These are phyloP conservation scores for Cettia cetti DNA, from an alignment of 2,113 vertebrate genomes.

Conservation along the genomic window DNA sequence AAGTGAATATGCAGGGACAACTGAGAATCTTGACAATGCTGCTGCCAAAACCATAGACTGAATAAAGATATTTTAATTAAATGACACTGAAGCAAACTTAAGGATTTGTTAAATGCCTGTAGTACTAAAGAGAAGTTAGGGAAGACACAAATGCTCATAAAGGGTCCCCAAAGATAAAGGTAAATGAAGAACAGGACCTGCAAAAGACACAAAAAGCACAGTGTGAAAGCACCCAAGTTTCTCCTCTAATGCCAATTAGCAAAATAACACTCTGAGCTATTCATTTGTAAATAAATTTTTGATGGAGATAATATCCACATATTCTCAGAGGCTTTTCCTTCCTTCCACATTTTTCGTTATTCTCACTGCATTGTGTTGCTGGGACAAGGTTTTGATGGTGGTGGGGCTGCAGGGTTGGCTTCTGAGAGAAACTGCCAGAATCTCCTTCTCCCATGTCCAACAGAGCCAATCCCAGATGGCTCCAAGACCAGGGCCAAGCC, in stretches of 20 bases:
- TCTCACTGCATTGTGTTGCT: neutral
- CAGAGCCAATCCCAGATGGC: neutral
- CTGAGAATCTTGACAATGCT: neutral
- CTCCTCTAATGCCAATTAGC: neutral
- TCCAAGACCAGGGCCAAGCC: neutral
- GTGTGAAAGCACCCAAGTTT: accelerated
- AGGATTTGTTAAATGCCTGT: neutral
- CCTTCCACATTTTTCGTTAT: neutral
- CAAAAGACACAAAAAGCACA: neutral
- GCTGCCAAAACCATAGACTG: neutral
- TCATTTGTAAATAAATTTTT: neutral
- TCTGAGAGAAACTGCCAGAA: neutral
- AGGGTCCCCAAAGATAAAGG: neutral
- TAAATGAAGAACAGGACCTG: neutral
- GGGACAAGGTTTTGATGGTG: neutral
- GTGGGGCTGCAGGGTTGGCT: neutral
- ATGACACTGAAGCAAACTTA: neutral
- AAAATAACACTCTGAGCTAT: neutral
- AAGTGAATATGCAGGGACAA: neutral
- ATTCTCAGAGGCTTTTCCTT: neutral
- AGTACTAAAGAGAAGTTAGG: neutral
- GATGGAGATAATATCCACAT: neutral
- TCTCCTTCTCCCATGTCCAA: neutral
- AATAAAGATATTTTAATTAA: neutral
- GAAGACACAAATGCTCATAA: neutral